Conservation (phyloP, 2,888 invertebrate genomes). For the Rhogogaster chlorosoma region DNA sequence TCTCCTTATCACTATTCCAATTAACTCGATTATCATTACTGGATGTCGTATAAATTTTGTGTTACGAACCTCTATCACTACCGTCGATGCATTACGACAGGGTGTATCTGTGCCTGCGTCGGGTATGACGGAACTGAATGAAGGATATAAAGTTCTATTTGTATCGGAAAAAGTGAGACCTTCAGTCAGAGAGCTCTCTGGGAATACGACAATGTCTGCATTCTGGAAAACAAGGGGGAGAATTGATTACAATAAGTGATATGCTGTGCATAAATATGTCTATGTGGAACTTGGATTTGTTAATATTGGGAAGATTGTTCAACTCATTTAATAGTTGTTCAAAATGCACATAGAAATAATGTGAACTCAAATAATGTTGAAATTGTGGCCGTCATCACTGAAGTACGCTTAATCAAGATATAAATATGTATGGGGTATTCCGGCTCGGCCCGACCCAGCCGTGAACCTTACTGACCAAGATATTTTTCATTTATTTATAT, state of each 20-base stretch:
- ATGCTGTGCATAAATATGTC: no score
- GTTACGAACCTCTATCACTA: conserved; percentile 47
- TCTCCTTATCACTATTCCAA: not conserved
- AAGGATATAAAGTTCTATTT: conserved; percentile 65
- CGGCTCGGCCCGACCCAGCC: no score
- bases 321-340: no score
- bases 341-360: no score
- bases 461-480: no score
- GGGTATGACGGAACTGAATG: conserved; percentile 39
- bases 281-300: no score
- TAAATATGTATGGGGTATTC: no score
- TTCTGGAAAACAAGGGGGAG: conserved; percentile 76
- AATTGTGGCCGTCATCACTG: no score
- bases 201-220: conserved; percentile 88
- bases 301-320: no score
- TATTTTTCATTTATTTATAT: no score
- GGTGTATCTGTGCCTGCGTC: conserved; percentile 8
- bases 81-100: conserved; percentile 35
- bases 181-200: conserved; percentile 80
- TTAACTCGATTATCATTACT: not conserved
- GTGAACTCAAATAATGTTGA: no score
- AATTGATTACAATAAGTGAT: not conserved
- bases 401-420: no score
- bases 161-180: conserved; percentile 76
- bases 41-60: not conserved